Percentiles rank a stretch among this genome's conserved stretches.
These are phyloP conservation scores for Clarias batrachus DNA, from an alignment of 2,113 vertebrate genomes.

Conservation along the genomic window DNA sequence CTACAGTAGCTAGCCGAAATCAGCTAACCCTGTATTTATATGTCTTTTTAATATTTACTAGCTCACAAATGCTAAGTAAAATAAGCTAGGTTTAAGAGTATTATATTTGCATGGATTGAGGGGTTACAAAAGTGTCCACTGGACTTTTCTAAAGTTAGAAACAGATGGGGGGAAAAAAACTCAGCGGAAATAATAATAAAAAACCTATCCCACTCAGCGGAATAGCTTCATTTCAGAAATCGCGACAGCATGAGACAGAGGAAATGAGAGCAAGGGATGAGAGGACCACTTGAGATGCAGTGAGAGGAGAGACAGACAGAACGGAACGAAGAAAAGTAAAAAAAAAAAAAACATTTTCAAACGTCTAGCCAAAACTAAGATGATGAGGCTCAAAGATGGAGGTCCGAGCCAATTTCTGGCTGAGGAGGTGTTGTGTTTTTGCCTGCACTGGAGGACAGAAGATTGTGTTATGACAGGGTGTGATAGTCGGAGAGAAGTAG, in stretches of 20 bases:
- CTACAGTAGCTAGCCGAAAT: background rate
- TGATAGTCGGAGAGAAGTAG: background rate
- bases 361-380: background rate
- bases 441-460: background rate
- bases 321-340: background rate
- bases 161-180: background rate
- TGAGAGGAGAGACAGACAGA: slow-evolving; percentile 2
- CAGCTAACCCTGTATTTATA: background rate
- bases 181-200: no score
- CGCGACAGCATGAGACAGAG: background rate
- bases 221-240: slow-evolving; percentile 18
- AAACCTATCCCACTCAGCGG: background rate
- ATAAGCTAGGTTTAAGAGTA: background rate
- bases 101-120: background rate
- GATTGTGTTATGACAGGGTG: background rate
- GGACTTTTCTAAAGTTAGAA: background rate
- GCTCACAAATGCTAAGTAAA: background rate
- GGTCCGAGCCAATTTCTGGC: background rate
- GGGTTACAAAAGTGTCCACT: background rate
- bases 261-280: background rate
- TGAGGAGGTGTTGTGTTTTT: background rate
- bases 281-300: background rate
- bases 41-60: background rate
- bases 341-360: background rate
- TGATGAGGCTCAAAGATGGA: background rate